Percentiles rank a stretch among this genome's conserved stretches.
Evolutionary conservation across 2,113 vertebrate species (phyloP).

Genomic region (Struthio camelus): DNA sequence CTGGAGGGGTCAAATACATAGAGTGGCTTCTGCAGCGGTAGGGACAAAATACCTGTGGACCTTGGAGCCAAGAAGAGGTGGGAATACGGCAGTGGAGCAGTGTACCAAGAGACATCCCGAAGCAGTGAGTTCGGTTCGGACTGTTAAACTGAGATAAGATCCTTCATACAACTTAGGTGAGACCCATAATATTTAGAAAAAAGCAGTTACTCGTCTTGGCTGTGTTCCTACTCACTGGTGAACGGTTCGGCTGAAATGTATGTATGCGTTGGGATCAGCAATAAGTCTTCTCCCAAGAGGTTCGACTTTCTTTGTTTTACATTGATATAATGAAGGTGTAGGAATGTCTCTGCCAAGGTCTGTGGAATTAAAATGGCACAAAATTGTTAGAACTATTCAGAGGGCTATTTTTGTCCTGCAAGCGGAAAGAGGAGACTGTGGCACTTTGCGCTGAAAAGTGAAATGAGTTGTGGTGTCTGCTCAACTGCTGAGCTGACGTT

Average conservation of each 20-base stretch:
- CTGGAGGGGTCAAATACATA: not conserved
- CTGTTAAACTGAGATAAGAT: too few species aligned
- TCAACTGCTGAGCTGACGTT: not conserved
- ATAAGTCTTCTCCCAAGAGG: not conserved
- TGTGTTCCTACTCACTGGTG: accelerated
- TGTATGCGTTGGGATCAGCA: accelerated
- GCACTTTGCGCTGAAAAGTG: not conserved
- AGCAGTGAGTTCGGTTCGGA: not conserved
- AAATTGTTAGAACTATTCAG: not conserved
- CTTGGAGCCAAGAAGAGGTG: not conserved
- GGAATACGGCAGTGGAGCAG: accelerated
- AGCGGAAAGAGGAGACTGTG: not conserved
- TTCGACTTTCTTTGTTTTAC: not conserved
- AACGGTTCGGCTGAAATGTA: not conserved
- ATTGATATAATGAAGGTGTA: accelerated
- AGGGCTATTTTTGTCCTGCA: accelerated
- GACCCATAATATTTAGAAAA: not conserved
- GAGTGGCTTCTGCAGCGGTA: accelerated
- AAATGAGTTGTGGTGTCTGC: not conserved
- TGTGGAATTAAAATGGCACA: not conserved
- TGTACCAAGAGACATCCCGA: not conserved
- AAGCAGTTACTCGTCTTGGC: not conserved
- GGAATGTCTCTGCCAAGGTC: accelerated
- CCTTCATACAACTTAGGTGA: too few species aligned
- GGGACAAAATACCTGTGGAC: not conserved